A percentile compares a stretch with the other conserved stretches of the same genome.
Conservation (phyloP, 2,797 vertebrate genomes). For the Muscicapa striata region DNA sequence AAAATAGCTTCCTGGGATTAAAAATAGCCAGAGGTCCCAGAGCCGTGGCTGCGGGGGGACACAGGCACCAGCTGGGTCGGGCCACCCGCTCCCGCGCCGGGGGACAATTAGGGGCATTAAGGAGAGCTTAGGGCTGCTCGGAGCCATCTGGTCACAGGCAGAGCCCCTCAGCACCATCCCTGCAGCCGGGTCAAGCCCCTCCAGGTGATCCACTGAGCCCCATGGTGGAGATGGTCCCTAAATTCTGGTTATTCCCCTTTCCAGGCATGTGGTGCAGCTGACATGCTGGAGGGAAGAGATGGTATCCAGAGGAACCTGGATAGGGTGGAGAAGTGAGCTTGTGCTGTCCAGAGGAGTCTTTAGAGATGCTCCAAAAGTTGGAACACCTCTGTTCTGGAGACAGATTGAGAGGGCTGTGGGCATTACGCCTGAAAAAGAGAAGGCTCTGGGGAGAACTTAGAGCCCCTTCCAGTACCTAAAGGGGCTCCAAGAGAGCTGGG, state of each 20-base stretch:
- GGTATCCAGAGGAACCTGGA: background rate
- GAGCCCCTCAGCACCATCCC: background rate
- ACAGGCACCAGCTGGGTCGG: constrained; percentile 32
- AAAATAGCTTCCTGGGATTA: constrained; percentile 59
- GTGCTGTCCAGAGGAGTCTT: background rate
- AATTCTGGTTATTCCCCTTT: background rate
- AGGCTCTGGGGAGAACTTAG: background rate
- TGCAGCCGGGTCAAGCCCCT: background rate
- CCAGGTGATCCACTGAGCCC: background rate
- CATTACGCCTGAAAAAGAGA: background rate
- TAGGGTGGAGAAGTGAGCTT: background rate
- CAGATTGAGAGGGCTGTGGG: background rate
- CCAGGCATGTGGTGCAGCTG: background rate
- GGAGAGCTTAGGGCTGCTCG: constrained; percentile 3
- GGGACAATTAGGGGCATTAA: constrained; percentile 53
- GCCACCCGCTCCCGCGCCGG: background rate
- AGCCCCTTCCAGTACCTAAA: background rate
- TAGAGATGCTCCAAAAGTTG: background rate
- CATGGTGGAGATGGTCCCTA: background rate
- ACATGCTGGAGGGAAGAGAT: background rate
- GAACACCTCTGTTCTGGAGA: background rate
- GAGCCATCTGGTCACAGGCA: background rate
- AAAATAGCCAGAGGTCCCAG: constrained; percentile 46
- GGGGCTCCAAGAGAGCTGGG: background rate
- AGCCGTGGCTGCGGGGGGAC: background rate